Percentiles rank a stretch among this genome's conserved stretches.
Conservation (phyloP, 2,888 invertebrate species). For the Meteorus colon region DNA sequence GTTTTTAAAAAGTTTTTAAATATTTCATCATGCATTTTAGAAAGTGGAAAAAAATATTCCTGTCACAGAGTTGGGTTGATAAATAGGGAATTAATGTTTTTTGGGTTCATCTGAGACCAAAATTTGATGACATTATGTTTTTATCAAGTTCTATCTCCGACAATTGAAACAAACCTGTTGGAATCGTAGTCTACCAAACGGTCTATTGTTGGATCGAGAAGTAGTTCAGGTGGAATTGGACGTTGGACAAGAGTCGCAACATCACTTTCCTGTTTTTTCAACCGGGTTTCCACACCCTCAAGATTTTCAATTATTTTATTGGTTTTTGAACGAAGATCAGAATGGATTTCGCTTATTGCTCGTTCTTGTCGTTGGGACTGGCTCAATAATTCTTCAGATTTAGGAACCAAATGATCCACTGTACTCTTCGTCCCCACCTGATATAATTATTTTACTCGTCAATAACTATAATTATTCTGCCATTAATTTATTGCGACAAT, state of each 20-base stretch:
- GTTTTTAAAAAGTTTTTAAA: too few relatives aligned
- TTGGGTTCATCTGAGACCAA: too few relatives aligned
- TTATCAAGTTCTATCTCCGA: neutral
- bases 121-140: too few relatives aligned
- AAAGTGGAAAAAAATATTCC: neutral
- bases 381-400: conserved; percentile 88
- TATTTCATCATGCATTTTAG: neutral
- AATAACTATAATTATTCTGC: conserved; percentile 8
- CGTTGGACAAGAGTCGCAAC: conserved; percentile 85
- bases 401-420: conserved; percentile 88
- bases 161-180: conserved; percentile 76
- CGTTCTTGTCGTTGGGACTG: conserved; percentile 91
- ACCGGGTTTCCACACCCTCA: conserved; percentile 87
- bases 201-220: conserved; percentile 86
- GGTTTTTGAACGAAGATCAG: conserved; percentile 86
- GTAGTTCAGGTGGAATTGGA: conserved; percentile 83
- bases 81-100: neutral
- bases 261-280: conserved; percentile 90
- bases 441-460: neutral
- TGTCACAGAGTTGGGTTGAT: neutral
- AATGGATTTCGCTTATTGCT: conserved; percentile 90
- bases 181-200: conserved; percentile 86
- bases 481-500: neutral
- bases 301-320: conserved; percentile 91
- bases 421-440: conserved; percentile 87